Conservation (phyloP, 2,888 invertebrate species). For the Cenopis cana region DNA sequence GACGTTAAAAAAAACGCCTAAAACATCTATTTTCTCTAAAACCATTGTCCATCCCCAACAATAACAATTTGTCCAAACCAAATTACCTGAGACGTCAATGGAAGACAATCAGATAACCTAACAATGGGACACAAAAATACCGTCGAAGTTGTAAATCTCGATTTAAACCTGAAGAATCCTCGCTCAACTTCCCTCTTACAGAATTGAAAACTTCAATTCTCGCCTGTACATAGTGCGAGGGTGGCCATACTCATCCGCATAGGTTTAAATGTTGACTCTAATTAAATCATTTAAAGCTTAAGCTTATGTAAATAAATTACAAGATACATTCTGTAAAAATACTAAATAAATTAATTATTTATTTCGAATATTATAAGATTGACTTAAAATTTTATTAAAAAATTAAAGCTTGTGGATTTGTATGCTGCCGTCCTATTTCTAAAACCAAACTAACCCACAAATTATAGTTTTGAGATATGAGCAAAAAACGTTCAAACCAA, state of each 20-base stretch:
- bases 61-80: slow-evolving; percentile 12
- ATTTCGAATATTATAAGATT: too few relatives aligned
- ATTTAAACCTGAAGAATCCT: slow-evolving; percentile 38
- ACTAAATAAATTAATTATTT: too few relatives aligned
- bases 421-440: too few relatives aligned
- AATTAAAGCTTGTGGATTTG: too few relatives aligned
- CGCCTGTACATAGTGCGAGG: slow-evolving; percentile 44
- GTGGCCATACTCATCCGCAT: slow-evolving; percentile 36
- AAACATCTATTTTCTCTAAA: neutral
- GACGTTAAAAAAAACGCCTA: too few relatives aligned
- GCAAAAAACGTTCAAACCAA: too few relatives aligned
- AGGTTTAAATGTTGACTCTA: neutral
- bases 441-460: too few relatives aligned
- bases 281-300: too few relatives aligned
- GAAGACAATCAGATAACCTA: slow-evolving; percentile 20
- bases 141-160: slow-evolving; percentile 36
- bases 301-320: too few relatives aligned
- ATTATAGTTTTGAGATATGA: too few relatives aligned
- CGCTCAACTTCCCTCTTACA: slow-evolving; percentile 49
- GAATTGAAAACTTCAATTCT: slow-evolving; percentile 52
- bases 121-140: slow-evolving; percentile 17
- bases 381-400: too few relatives aligned
- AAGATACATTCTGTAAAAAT: too few relatives aligned
- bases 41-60: slow-evolving; percentile 1
- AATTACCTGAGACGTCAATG: slow-evolving; percentile 25